These are phyloP conservation scores for Tipula vernalis DNA, from an alignment of 2,888 invertebrate genomes.

Conservation along the genomic window DNA sequence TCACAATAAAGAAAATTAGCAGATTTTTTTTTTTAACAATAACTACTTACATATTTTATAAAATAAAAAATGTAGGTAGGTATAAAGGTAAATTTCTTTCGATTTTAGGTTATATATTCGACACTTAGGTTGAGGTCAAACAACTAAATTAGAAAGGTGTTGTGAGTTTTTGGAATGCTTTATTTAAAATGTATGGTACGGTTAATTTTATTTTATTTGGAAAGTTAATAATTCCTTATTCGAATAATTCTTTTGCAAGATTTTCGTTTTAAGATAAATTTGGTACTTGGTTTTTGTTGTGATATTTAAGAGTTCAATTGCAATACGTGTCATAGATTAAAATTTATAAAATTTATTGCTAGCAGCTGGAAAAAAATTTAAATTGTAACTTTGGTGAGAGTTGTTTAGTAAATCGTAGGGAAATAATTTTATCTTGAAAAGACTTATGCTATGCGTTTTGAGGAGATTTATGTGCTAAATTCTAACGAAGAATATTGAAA, in stretches of 20 bases:
- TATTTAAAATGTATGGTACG: background rate
- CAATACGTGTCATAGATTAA: background rate
- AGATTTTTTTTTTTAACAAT: background rate
- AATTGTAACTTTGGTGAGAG: background rate
- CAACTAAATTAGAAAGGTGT: background rate
- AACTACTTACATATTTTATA: background rate
- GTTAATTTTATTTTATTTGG: background rate
- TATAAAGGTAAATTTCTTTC: background rate
- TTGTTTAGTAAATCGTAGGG: background rate
- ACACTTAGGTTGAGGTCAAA: background rate
- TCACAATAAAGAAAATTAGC: background rate
- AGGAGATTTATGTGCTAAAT: too few relatives aligned
- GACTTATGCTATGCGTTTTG: too few relatives aligned
- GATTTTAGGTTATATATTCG: background rate
- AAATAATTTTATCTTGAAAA: background rate
- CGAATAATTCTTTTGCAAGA: background rate
- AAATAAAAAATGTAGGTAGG: background rate
- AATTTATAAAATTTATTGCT: background rate
- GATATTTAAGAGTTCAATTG: background rate
- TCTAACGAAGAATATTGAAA: too few relatives aligned
- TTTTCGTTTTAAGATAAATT: background rate
- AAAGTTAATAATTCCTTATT: background rate
- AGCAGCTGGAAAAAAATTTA: background rate
- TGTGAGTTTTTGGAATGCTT: background rate
- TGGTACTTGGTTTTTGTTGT: background rate